Evolutionary conservation across 1,140 invertebrate species (phyloP).

Genomic region (Brachionus rubens): DNA sequence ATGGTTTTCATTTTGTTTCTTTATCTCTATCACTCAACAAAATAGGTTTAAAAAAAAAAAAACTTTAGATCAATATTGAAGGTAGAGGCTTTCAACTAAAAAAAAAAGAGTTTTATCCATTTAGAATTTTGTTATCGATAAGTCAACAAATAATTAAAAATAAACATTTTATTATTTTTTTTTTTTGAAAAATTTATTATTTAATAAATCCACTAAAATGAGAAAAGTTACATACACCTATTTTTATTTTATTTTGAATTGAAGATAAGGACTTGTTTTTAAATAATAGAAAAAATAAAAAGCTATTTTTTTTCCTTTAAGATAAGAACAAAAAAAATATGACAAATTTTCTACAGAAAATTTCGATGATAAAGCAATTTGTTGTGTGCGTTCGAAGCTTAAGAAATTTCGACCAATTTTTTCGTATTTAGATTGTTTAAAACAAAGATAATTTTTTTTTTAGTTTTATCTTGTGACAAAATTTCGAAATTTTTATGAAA

Average conservation of each 20-base stretch:
- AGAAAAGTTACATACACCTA: constrained; percentile 5
- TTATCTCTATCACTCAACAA: background rate
- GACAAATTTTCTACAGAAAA: background rate
- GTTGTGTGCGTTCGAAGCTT: too few species aligned
- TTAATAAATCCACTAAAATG: constrained; percentile 1
- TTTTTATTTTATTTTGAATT: background rate
- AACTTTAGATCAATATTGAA: background rate
- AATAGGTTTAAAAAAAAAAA: background rate
- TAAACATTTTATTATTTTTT: constrained; percentile 32
- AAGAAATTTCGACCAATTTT: constrained; percentile 4
- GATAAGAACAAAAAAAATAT: background rate
- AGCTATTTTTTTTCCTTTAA: background rate
- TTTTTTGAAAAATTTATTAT: constrained; percentile 17
- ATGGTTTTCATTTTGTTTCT: constrained; percentile 6
- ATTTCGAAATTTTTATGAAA: background rate
- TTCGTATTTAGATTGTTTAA: background rate
- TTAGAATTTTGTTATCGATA: constrained; percentile 7
- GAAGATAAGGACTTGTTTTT: background rate
- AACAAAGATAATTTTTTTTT: background rate
- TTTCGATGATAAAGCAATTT: constrained; percentile 14
- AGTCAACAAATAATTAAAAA: constrained; percentile 38
- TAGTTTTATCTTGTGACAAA: constrained; percentile 34
- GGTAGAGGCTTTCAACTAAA: too few species aligned
- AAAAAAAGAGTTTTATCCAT: too few species aligned
- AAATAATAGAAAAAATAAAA: too few species aligned